Percentiles rank a stretch among this genome's conserved stretches.
phyloP scores from a whole-genome alignment of 2,113 vertebrate genomes.

The Ictidomys tridecemlineatus region DNA sequence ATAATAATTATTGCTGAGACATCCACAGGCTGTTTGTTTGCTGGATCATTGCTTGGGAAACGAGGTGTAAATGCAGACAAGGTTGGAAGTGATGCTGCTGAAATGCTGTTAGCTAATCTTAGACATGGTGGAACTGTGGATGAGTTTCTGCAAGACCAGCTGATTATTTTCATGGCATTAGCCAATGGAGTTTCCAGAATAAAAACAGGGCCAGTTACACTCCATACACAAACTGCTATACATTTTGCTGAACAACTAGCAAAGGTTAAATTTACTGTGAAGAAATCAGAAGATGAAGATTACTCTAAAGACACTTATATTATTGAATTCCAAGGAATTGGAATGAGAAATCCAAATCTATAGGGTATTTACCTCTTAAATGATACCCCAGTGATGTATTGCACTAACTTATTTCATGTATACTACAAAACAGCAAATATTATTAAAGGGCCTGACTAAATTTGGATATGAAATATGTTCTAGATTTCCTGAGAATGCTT shows the following conservation, averaged over 20 bases:
- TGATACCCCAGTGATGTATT: slow-evolving; percentile 68
- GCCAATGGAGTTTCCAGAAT: slow-evolving; percentile 95
- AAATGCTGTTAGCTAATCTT: slow-evolving; percentile 95
- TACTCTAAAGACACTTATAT: slow-evolving; percentile 89
- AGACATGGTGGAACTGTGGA: slow-evolving; percentile 97
- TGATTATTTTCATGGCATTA: slow-evolving; percentile 98
- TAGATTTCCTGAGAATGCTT: slow-evolving; percentile 34
- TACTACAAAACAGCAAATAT: not conserved
- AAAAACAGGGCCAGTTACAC: slow-evolving; percentile 94
- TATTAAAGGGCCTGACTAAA: slow-evolving; percentile 12
- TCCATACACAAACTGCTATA: slow-evolving; percentile 97
- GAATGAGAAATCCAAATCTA: slow-evolving; percentile 89
- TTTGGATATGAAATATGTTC: slow-evolving; percentile 24
- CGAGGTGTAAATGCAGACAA: slow-evolving; percentile 97
- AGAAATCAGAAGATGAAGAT: slow-evolving; percentile 92
- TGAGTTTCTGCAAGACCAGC: slow-evolving; percentile 98
- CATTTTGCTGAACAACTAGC: slow-evolving; percentile 96
- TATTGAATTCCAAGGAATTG: slow-evolving; percentile 96
- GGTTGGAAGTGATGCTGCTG: slow-evolving; percentile 96
- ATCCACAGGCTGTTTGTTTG: slow-evolving; percentile 96
- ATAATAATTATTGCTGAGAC: slow-evolving; percentile 98
- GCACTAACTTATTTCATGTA: slow-evolving; percentile 59
- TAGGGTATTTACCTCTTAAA: slow-evolving; percentile 72
- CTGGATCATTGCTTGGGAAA: slow-evolving; percentile 96
- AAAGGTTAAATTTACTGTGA: slow-evolving; percentile 95